Evolutionary conservation across 2,888 invertebrate species (phyloP).

Genomic region (Nesidiocoris tenuis): DNA sequence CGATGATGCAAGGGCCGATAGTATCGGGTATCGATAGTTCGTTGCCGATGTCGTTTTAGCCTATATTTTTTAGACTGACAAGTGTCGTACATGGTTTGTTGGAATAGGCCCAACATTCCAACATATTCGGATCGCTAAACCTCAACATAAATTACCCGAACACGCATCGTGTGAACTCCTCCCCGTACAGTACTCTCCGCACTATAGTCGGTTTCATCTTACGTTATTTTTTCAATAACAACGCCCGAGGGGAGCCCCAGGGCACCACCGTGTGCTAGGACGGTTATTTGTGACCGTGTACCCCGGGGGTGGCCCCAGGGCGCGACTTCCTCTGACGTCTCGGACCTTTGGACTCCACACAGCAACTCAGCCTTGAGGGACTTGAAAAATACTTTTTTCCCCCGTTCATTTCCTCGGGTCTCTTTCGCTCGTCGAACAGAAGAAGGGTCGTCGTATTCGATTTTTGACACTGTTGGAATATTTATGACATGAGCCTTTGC

Average conservation of each 20-base stretch:
- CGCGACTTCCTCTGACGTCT: not conserved
- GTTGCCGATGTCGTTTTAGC: too few relatives aligned
- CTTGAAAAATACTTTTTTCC: not conserved
- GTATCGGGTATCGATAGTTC: too few relatives aligned
- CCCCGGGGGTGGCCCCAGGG: not conserved
- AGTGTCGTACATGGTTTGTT: too few relatives aligned
- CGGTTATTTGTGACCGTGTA: not conserved
- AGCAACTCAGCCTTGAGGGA: not conserved
- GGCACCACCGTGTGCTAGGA: not conserved
- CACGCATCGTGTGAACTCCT: not conserved
- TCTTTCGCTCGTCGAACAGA: not conserved
- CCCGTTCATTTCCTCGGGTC: not conserved
- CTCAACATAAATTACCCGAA: too few relatives aligned
- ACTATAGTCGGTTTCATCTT: not conserved
- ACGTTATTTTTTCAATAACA: not conserved
- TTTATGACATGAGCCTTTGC: not conserved
- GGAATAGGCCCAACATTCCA: too few relatives aligned
- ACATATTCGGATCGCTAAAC: too few relatives aligned
- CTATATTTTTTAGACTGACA: too few relatives aligned
- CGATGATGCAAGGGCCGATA: too few relatives aligned
- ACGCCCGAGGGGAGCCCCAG: not conserved
- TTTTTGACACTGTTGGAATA: not conserved
- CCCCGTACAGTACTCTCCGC: not conserved
- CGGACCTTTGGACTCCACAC: not conserved
- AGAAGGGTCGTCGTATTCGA: not conserved